Conservation (phyloP, 2,113 vertebrate species). For the Cyanistes caeruleus region DNA sequence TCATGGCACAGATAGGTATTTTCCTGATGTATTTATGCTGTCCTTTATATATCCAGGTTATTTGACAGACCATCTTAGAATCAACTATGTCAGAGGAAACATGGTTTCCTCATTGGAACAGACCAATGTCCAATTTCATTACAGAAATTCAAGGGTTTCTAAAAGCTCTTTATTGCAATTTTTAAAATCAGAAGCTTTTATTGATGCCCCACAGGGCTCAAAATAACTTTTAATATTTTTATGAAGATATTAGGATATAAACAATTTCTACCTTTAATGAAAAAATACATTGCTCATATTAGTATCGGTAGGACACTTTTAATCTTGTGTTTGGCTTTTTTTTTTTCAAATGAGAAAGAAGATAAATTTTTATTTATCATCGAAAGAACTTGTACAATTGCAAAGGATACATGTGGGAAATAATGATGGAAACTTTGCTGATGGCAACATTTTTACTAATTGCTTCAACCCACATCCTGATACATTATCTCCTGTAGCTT, state of each 20-base stretch:
- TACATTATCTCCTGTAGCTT: background rate
- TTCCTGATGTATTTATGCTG: background rate
- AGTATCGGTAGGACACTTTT: background rate
- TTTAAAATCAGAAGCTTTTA: background rate
- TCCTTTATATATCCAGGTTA: background rate
- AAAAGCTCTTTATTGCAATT: background rate
- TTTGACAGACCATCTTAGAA: background rate
- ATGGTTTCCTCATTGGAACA: background rate
- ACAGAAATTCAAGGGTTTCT: background rate
- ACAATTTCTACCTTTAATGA: background rate
- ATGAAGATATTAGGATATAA: background rate
- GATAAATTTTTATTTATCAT: background rate
- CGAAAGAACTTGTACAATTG: background rate
- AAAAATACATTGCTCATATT: background rate
- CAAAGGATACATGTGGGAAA: slow-evolving; percentile 3
- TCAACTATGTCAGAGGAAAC: background rate
- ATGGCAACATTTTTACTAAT: slow-evolving; percentile 27
- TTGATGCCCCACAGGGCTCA: background rate
- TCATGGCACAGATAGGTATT: background rate
- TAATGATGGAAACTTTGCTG: slow-evolving; percentile 7
- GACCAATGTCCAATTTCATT: background rate
- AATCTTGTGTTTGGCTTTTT: background rate
- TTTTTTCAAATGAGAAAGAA: background rate
- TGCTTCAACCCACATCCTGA: background rate
- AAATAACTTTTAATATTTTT: background rate